phyloP scores from a whole-genome alignment of 2,888 invertebrate species.

The Erebia ligea region DNA sequence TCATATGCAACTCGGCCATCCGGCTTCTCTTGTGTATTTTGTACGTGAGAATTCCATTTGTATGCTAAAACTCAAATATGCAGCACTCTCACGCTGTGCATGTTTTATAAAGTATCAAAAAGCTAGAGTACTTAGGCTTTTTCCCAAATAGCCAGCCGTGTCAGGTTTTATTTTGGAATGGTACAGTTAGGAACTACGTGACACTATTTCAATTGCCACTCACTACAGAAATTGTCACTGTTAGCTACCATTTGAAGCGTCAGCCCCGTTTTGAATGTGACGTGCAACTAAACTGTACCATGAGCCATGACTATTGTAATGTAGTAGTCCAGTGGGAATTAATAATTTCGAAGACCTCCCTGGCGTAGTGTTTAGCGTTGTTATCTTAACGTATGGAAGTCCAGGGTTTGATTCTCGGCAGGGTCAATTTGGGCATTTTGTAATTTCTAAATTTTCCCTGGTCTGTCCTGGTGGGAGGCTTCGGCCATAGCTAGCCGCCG shows the following conservation, averaged over 20 bases:
- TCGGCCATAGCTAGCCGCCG: no score
- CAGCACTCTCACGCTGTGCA: conserved; percentile 1
- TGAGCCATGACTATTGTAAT: no score
- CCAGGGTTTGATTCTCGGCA: no score
- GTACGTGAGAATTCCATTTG: neutral
- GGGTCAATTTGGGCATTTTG: no score
- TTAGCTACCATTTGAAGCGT: conserved; percentile 30
- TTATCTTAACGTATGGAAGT: no score
- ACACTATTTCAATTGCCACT: conserved; percentile 29
- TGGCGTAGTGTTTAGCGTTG: no score
- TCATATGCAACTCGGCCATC: no score
- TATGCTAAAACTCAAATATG: conserved; percentile 7
- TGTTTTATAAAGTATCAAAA: conserved; percentile 13
- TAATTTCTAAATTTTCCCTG: no score
- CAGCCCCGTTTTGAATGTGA: conserved; percentile 30
- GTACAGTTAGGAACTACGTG: conserved; percentile 22
- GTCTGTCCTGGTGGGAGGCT: no score
- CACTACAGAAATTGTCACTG: conserved; percentile 30
- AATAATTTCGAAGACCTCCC: no score
- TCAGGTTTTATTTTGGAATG: conserved; percentile 18
- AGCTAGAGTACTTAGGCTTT: conserved; percentile 9
- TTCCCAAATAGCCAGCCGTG: conserved; percentile 15
- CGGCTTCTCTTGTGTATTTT: neutral
- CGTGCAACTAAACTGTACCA: conserved; percentile 15
- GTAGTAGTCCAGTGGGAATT: no score